phyloP scores from a whole-genome alignment of 2,113 vertebrate species.

The Pseudolaguvia tuberculata region DNA sequence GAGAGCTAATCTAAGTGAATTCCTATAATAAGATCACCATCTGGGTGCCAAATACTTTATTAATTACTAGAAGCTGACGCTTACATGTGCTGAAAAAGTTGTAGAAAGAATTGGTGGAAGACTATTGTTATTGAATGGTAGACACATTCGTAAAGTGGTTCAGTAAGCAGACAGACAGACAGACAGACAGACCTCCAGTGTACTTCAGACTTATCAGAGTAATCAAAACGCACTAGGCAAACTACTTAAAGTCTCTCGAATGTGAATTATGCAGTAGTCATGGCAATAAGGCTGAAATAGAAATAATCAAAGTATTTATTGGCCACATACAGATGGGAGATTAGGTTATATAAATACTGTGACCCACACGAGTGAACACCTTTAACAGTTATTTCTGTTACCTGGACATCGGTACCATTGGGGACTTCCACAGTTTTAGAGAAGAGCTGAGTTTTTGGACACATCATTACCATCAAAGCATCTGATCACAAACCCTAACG shows the following conservation, averaged over 20 bases:
- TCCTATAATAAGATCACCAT: not conserved
- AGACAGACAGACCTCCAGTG: not conserved
- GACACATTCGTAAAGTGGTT: too few relatives aligned
- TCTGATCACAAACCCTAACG: not conserved
- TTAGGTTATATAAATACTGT: not conserved
- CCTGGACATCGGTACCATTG: not conserved
- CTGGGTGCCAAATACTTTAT: not conserved
- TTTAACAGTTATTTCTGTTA: not conserved
- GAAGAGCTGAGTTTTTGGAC: not conserved
- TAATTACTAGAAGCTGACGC: not conserved
- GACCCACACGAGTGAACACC: not conserved
- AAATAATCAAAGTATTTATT: not conserved
- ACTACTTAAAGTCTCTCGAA: not conserved
- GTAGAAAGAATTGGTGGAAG: too few relatives aligned
- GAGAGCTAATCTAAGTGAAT: not conserved
- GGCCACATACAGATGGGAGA: not conserved
- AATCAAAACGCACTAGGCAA: not conserved
- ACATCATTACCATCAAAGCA: too few relatives aligned
- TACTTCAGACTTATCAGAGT: too few relatives aligned
- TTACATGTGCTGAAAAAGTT: not conserved
- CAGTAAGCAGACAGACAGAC: too few relatives aligned
- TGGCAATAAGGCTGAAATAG: not conserved
- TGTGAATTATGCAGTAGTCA: not conserved
- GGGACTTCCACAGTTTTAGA: not conserved
- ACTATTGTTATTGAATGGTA: too few relatives aligned